phyloP scores from a whole-genome alignment of 1,140 invertebrate species.

The Tetramorium parvispinum region DNA sequence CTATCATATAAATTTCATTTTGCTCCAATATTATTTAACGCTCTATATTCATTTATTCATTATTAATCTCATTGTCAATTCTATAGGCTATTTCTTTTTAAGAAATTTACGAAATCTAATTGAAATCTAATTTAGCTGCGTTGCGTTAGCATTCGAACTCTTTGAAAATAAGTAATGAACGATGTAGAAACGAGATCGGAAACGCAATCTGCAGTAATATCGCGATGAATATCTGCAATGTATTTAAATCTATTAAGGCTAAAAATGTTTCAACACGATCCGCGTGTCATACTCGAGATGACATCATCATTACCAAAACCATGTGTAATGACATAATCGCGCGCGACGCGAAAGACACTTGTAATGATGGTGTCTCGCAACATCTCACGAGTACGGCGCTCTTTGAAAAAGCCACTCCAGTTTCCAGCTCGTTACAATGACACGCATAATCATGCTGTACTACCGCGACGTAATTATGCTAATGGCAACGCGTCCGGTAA shows the following conservation, averaged over 20 bases:
- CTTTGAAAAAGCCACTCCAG: constrained; percentile 47
- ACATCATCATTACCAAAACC: constrained; percentile 33
- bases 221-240: neutral
- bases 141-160: neutral
- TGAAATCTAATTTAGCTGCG: neutral
- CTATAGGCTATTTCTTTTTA: neutral
- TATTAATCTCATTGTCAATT: neutral
- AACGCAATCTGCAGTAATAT: neutral
- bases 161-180: constrained; percentile 1
- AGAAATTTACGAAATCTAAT: constrained; percentile 1
- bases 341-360: neutral
- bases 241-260: constrained; percentile 27
- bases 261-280: neutral
- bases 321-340: constrained; percentile 11
- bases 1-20: neutral
- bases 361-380: constrained; percentile 30
- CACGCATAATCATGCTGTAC: constrained; percentile 49
- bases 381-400: neutral
- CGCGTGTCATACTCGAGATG: constrained; percentile 13
- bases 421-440: constrained; percentile 42
- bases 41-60: neutral
- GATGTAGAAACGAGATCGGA: neutral
- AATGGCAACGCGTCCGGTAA: constrained; percentile 64
- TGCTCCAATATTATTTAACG: neutral
- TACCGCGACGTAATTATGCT: constrained; percentile 63